Percentiles rank a stretch among this genome's conserved stretches.
Evolutionary conservation across 2,113 vertebrate species (phyloP).

Genomic region (Paracanthobrama guichenoti): DNA sequence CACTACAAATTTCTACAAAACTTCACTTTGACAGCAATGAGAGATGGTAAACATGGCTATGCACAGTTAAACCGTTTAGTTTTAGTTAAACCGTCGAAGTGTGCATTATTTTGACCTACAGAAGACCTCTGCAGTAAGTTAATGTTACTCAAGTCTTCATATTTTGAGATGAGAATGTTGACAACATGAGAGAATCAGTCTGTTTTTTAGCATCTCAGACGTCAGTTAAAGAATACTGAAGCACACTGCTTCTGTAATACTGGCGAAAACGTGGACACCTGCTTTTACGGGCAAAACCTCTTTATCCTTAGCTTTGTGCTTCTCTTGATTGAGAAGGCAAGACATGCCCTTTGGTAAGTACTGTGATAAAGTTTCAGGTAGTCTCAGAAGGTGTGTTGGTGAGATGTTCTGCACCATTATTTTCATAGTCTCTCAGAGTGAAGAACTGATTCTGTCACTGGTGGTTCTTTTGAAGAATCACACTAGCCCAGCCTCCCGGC

Average conservation of each 20-base stretch:
- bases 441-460: background rate
- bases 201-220: background rate
- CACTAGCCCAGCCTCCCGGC: constrained; percentile 80
- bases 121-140: background rate
- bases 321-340: background rate
- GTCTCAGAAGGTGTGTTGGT: background rate
- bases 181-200: background rate
- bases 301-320: constrained; percentile 16
- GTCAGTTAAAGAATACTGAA: background rate
- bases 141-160: background rate
- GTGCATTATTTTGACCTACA: background rate
- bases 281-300: background rate
- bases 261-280: background rate
- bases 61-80: background rate
- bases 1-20: background rate
- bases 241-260: constrained; percentile 6
- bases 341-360: background rate
- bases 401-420: constrained; percentile 9
- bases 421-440: background rate
- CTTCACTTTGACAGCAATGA: background rate
- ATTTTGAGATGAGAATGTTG: constrained; percentile 18
- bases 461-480: background rate
- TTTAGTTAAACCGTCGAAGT: background rate
- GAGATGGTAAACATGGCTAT: background rate
- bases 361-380: background rate